Evolutionary conservation across 2,888 invertebrate species (phyloP), one percentile per base, ranked within the genome.

Genomic region (Calliopum simillimum): DNA sequence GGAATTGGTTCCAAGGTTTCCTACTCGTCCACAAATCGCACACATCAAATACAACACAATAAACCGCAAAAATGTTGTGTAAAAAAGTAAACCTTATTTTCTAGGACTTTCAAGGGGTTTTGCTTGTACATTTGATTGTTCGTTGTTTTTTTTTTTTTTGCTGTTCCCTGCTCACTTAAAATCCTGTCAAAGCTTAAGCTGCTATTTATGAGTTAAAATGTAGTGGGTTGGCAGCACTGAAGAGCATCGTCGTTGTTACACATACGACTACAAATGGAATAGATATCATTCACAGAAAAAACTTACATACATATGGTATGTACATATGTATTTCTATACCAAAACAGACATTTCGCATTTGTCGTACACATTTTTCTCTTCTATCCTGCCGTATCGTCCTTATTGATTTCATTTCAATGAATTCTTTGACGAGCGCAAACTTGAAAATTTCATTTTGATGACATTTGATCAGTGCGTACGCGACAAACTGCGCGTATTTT

Each of bases 371-470:
- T 23, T 33, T 19, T 3, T 59, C 14, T 43, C 43, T 19, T 44
- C 44, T n/a, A 61, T 16, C 19, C 12, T 12, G 33, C n/a, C n/a
- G 16, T 41, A 44, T 21, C 47, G 21, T 46, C 23, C 44, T 61
- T 23, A 41, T 59, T 19, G 41, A 41, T 19, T 21, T 61, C 47
- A 23, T 61, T n/a, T n/a, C 25, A 21, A 21, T 44, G 13, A 23
- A 14, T 14, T 61, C 21, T 43, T 61, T 61, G 55, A 23, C 55
- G 21, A 11, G 55, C 55, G 51, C 25, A 14, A 23, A 53, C 23
- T 53, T 55, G 53, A 33, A 65, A 65, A 65, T 65, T 65, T 65
- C 65, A 55, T 65, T 55, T 44, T 53, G 65, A 53, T 55, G 64
- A 65, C 64, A 55, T 55, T 44, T 53, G 44, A 65, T 55, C 55